Percentiles rank a stretch among this genome's conserved stretches.
phyloP scores from a whole-genome alignment of 2,888 invertebrate genomes.

The Philopedon plagiatum region DNA sequence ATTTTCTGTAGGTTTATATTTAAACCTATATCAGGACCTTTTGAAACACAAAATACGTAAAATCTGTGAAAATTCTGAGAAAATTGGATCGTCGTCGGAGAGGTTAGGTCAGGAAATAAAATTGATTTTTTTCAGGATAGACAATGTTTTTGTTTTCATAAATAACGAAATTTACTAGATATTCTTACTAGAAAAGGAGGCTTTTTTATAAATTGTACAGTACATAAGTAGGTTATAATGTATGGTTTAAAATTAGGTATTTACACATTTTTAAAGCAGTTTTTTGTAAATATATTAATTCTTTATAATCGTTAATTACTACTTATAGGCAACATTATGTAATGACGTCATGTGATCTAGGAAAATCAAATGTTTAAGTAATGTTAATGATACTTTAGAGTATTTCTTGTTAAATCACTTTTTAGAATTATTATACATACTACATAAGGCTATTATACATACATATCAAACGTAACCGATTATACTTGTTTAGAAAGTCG shows the following conservation, averaged over 20 bases:
- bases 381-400: conserved; percentile 4
- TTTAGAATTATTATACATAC: conserved; percentile 12
- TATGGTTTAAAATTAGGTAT: not conserved
- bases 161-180: too few species aligned
- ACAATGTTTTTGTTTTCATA: too few species aligned
- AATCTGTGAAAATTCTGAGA: too few species aligned
- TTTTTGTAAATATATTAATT: conserved; percentile 7
- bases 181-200: too few species aligned
- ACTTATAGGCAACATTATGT: conserved; percentile 26
- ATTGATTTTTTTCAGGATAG: too few species aligned
- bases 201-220: too few species aligned
- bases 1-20: too few species aligned
- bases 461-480: conserved; percentile 7
- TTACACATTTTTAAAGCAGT: not conserved
- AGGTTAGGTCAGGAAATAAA: too few species aligned
- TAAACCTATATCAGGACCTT: too few species aligned
- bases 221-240: conserved; percentile 1
- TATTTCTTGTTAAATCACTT: conserved; percentile 15
- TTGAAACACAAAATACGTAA: too few species aligned
- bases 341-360: conserved; percentile 43
- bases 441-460: conserved; percentile 1
- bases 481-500: not conserved
- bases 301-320: conserved; percentile 1
- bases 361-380: conserved; percentile 36
- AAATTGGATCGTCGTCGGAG: too few species aligned